A percentile compares a stretch with the other conserved stretches of the same genome.
Conservation (phyloP, 2,888 invertebrate species). For the Rotaria socialis region DNA sequence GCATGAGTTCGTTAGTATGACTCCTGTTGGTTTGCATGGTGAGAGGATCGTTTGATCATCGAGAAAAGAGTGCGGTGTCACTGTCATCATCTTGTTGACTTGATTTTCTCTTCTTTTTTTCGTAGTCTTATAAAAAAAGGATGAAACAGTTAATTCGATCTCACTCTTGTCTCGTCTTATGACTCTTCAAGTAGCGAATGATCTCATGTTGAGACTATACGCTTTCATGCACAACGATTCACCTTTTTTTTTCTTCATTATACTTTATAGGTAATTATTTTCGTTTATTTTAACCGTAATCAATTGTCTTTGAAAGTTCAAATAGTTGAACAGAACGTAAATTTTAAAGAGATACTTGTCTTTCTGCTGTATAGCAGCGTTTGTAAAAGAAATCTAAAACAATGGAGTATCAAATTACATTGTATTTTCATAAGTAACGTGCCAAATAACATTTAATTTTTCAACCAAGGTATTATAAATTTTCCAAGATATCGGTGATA, state of each 20-base stretch:
- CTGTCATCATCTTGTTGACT: constrained; percentile 32
- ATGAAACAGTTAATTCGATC: constrained; percentile 32
- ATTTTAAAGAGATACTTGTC: no score
- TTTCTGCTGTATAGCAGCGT: no score
- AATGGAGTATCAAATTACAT: no score
- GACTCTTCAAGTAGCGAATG: constrained; percentile 15
- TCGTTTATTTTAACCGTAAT: neutral
- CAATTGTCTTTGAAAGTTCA: neutral
- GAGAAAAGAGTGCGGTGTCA: constrained; percentile 11
- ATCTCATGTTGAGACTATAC: constrained; percentile 19
- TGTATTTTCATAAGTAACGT: no score
- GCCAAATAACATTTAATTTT: no score
- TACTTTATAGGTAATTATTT: neutral
- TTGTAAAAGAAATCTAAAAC: no score
- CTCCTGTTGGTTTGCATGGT: constrained; percentile 9
- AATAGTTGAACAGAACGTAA: no score
- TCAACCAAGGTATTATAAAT: no score
- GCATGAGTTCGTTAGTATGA: constrained; percentile 20
- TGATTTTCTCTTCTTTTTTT: neutral
- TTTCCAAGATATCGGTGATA: no score
- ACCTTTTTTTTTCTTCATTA: neutral
- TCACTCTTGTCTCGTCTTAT: constrained; percentile 27
- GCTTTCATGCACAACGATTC: neutral
- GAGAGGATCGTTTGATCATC: constrained; percentile 24
- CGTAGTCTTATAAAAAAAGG: constrained; percentile 10